phyloP scores from a whole-genome alignment of 2,113 vertebrate species.

The Serinus canaria region DNA sequence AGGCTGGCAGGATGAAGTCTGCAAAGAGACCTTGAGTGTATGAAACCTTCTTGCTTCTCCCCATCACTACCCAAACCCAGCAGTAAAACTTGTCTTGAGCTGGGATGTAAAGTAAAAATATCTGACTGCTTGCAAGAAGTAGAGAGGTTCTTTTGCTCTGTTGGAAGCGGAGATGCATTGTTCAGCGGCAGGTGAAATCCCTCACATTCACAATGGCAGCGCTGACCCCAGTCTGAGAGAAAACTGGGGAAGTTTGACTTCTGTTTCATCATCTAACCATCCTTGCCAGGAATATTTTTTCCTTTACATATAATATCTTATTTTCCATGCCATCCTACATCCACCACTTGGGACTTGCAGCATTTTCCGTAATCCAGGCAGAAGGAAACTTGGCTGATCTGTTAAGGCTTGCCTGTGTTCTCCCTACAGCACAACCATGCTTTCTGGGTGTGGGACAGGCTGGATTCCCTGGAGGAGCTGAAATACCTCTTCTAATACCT shows the following conservation, averaged over 20 bases:
- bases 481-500: neutral
- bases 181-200: neutral
- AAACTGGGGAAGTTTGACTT: neutral
- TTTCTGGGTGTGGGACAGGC: neutral
- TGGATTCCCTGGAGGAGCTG: neutral
- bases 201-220: neutral
- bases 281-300: neutral
- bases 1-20: neutral
- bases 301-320: neutral
- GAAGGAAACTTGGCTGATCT: neutral
- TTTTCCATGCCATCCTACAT: neutral
- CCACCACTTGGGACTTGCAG: neutral
- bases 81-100: neutral
- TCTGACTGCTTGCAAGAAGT: neutral
- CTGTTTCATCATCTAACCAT: neutral
- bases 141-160: neutral
- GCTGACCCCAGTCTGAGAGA: neutral
- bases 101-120: neutral
- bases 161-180: neutral
- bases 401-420: neutral
- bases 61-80: neutral
- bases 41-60: neutral
- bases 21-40: neutral
- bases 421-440: accelerated
- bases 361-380: neutral